Base-by-base conservation (phyloP, 2,888 invertebrate species). In the Pammene fasciana region DNA sequence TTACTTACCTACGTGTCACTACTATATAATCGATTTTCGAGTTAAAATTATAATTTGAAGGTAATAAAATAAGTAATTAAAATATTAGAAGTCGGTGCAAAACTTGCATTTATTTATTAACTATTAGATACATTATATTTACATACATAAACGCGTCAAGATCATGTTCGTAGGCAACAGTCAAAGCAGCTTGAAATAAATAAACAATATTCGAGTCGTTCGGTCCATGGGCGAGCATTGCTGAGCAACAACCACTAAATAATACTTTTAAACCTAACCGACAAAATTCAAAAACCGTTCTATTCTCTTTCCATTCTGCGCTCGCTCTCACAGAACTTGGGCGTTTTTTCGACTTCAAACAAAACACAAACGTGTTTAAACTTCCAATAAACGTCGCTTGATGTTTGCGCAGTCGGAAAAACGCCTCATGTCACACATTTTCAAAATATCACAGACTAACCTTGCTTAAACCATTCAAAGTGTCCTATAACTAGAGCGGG, bases 151-250 rank as follows among this genome's bases (percentile, higher is more conserved):
- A 88, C 87, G 90, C 91, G 88, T 89, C 86, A 90, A 89, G 87
- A 90, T 90, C 90, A 87, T 83, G 86, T 92, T 91, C 90, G 88
- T 82, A 85, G 86, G 90, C 91, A 92, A 92, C 91, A 90, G 89
- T 92, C 92, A 88, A 88, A 88, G 88, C 84, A 87, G 84, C 87
- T 86, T 80, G 75, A 84, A 86, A 86, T 87, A 87, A 88, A 87
- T 88, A 86, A 85, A 86, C 82, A 80, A 78, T 82, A 79, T 78
- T 77, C 77, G 78, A 78, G 79, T 75, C 75, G 73, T 71, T 72
- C 68, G 70, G 61, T 78, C 73, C 78, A 73, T 79, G 71, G 75
- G 86, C 83, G 80, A 84, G 75, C 79, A 78, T 80, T 82, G 82
- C 83, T 84, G 83, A 78, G 78, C 75, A 73, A 71, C 65, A 77